phyloP scores from a whole-genome alignment of 2,113 vertebrate species.

The Varanus komodoensis region DNA sequence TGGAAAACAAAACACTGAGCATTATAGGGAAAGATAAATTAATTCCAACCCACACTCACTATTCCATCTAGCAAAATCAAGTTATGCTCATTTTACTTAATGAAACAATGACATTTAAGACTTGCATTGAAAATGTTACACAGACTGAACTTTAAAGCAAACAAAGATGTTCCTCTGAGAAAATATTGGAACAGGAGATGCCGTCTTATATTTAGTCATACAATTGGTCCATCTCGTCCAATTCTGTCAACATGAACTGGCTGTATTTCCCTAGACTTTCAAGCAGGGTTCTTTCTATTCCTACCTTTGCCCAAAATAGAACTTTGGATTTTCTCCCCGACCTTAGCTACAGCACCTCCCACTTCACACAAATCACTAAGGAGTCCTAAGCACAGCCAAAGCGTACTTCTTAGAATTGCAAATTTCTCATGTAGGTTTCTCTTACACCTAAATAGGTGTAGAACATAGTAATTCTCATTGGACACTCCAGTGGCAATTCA shows the following conservation, averaged over 20 bases:
- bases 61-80: neutral
- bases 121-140: neutral
- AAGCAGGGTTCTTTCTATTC: too few relatives aligned
- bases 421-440: neutral
- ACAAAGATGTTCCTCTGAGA: neutral
- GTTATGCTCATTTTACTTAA: neutral
- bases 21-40: neutral
- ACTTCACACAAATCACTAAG: neutral
- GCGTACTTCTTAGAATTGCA: neutral
- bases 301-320: too few relatives aligned
- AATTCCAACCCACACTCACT: neutral
- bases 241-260: too few relatives aligned
- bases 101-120: neutral
- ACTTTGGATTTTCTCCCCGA: too few relatives aligned
- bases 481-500: neutral
- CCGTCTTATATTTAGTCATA: too few relatives aligned
- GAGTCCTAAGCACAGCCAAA: neutral
- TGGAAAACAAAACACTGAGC: neutral
- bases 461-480: neutral
- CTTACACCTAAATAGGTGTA: neutral
- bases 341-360: too few relatives aligned
- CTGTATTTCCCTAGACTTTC: too few relatives aligned
- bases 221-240: too few relatives aligned
- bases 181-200: too few relatives aligned
- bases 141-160: neutral